Conservation (phyloP, 2,113 vertebrate genomes). For the Ammodramus savannarum region DNA sequence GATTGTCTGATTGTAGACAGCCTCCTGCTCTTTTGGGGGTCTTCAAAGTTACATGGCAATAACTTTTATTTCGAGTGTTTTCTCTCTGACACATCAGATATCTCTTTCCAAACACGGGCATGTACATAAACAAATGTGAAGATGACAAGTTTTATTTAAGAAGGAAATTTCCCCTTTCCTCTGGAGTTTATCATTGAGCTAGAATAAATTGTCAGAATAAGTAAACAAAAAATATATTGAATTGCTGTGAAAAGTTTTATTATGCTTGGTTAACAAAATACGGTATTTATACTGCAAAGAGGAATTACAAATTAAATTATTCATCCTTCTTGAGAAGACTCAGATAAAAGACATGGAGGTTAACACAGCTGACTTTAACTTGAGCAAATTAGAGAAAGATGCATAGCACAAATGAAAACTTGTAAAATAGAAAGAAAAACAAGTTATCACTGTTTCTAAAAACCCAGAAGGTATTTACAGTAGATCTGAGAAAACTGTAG, state of each 20-base stretch:
- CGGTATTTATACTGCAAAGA: neutral
- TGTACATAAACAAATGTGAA: neutral
- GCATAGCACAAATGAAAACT: conserved; percentile 49
- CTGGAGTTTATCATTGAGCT: neutral
- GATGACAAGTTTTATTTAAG: neutral
- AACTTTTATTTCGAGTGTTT: neutral
- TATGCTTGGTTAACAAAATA: neutral
- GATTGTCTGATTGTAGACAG: neutral
- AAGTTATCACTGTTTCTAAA: conserved; percentile 30
- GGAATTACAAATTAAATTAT: neutral
- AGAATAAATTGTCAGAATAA: neutral
- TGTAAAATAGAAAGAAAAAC: conserved; percentile 40
- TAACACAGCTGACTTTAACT: neutral
- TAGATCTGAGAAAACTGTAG: conserved; percentile 50
- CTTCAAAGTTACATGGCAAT: neutral
- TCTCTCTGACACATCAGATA: neutral
- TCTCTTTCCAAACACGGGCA: neutral
- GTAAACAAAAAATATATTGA: neutral
- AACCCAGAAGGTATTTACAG: conserved; percentile 44
- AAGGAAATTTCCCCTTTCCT: neutral
- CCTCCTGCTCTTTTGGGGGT: neutral
- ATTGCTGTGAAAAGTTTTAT: neutral
- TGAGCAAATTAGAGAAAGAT: conserved; percentile 17
- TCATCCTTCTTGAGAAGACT: neutral
- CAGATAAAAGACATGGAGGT: neutral